These are phyloP conservation scores for Brienomyrus brachyistius DNA, from an alignment of 2,113 vertebrate species.

Conservation along the genomic window DNA sequence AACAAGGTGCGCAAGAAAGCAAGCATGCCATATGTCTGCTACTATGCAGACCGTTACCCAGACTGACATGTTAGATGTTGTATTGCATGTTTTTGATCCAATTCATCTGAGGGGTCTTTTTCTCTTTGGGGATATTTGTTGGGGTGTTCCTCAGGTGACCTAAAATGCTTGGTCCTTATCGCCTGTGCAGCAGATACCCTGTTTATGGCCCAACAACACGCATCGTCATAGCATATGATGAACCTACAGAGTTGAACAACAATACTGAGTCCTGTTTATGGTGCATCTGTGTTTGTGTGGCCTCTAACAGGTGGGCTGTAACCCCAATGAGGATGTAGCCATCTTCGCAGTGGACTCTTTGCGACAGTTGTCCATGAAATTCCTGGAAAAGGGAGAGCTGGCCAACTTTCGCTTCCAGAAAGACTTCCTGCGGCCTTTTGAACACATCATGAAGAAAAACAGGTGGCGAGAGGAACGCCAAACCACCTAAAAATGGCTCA, in stretches of 20 bases:
- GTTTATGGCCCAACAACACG: background rate
- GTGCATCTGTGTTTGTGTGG: conserved; percentile 5
- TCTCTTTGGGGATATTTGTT: background rate
- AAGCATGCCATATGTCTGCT: background rate
- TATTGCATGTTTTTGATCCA: background rate
- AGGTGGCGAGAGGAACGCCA: conserved; percentile 57
- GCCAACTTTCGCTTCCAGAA: conserved; percentile 99
- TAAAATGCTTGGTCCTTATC: background rate
- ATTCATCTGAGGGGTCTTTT: background rate
- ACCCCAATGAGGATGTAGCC: conserved; percentile 95
- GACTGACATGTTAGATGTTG: background rate
- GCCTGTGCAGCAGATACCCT: background rate
- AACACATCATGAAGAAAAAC: conserved; percentile 98
- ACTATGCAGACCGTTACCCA: background rate
- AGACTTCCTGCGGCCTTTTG: conserved; percentile 93
- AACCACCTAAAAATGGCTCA: background rate
- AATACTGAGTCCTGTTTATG: background rate
- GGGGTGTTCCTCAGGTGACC: background rate
- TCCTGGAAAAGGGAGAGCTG: conserved; percentile 92
- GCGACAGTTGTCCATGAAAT: conserved; percentile 96
- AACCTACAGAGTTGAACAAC: background rate
- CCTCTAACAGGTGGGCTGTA: conserved; percentile 81
- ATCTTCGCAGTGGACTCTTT: conserved; percentile 95
- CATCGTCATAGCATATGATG: background rate
- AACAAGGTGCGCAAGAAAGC: conserved; percentile 73